Percentiles rank a stretch among this genome's conserved stretches.
Conservation (phyloP, 2,113 vertebrate genomes). For the Crypturellus undulatus region DNA sequence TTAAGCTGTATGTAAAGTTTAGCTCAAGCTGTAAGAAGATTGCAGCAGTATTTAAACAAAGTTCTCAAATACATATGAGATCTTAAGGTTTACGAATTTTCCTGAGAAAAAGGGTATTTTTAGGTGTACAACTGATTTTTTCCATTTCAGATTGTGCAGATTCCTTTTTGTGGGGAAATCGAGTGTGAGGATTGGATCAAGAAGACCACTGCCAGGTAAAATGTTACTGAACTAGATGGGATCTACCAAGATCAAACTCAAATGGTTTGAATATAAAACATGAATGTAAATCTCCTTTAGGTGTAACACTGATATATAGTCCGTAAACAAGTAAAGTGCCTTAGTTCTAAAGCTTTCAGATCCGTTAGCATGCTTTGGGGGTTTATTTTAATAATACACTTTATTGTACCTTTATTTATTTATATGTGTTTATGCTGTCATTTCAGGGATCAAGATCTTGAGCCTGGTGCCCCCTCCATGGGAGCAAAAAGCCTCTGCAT, state of each 20-base stretch:
- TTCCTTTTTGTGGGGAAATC: constrained; percentile 95
- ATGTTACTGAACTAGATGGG: not conserved
- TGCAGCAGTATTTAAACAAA: not conserved
- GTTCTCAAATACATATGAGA: not conserved
- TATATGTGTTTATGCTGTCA: not conserved
- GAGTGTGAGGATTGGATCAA: constrained; percentile 98
- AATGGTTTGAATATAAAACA: not conserved
- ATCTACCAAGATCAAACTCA: not conserved
- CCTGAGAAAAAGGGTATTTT: not conserved
- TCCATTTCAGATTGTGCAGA: constrained; percentile 88
- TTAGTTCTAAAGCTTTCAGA: not conserved
- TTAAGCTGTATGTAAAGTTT: not conserved
- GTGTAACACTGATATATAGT: not conserved
- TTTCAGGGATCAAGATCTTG: constrained; percentile 95
- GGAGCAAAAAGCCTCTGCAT: constrained; percentile 98
- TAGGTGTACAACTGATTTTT: not conserved
- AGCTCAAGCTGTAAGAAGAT: not conserved
- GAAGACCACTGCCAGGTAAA: constrained; percentile 95
- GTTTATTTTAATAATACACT: not conserved
- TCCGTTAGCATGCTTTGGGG: not conserved
- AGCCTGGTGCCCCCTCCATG: constrained; percentile 97
- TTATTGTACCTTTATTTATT: not conserved
- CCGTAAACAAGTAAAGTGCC: not conserved
- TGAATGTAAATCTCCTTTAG: not conserved
- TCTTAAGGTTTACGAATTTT: not conserved